Base-by-base conservation (phyloP, 2,888 invertebrate genomes). In the Noctua fimbriata region DNA sequence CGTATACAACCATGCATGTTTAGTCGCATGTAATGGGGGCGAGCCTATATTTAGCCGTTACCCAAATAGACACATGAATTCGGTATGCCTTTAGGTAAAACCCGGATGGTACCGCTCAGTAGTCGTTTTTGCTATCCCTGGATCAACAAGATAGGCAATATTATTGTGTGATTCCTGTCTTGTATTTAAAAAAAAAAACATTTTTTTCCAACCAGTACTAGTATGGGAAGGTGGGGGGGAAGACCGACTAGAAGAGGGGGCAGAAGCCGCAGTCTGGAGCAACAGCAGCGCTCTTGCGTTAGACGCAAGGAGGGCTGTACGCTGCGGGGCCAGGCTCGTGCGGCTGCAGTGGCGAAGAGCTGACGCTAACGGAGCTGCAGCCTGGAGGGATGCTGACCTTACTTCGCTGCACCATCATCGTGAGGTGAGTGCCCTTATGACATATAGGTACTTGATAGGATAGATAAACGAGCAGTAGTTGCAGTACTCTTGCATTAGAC, bases 171-270 rank as follows among this genome's bases (percentile, higher is more conserved):
- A n/a, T n/a, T n/a, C n/a, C n/a, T n/a, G n/a, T n/a, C n/a, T n/a
- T n/a, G n/a, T n/a, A n/a, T n/a, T n/a, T n/a, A n/a, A n/a, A n/a
- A n/a, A n/a, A n/a, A n/a, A n/a, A 32, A 63, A 2, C 18, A 6
- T 9, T 63, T 18, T 32, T 32, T 32, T 16, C 21, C 47, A n/a
- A 18, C 16, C 89, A 97, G 97, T 97, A 16, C 82, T 96, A 85
- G 95, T 97, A 14, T 96, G 97, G 96, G 97, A 97, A 90, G 96
- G 96, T 0, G 96, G 96, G 88, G 96, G 96, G 90, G 94, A 93
- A 16, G 92, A 92, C 1, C 91, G 85, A 7, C 91, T 87, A 3
- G 95, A 95, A 21, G 95, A 95, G 79, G 93, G 93, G 0, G 95
- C 96, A 0, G 96, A 97, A 86, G 93, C 95, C 1, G 97, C 97